These are phyloP conservation scores for human DNA, from an alignment of 2,113 vertebrate species.

Conservation along the genomic window GRCh38 chr15:40222001-40222500, in stretches of 20 bases:
- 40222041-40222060: background rate
- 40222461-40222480: conserved; percentile 38
- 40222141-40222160: too few relatives aligned
- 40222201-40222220: background rate
- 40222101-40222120: background rate
- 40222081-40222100: background rate
- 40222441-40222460: background rate
- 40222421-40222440: background rate
- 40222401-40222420: conserved; percentile 1
- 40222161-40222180: too few relatives aligned
- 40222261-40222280: background rate
- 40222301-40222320: background rate
- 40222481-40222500: conserved; percentile 47
- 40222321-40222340: background rate
- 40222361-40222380: background rate
- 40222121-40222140: too few relatives aligned
- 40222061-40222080: background rate
- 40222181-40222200: too few relatives aligned
- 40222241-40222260: background rate
- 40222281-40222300: background rate
- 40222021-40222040: background rate
- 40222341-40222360: background rate
- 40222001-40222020: background rate
- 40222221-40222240: background rate
- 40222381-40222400: conserved; percentile 17